Percentiles rank a stretch among this genome's conserved stretches.
Conservation (phyloP, 1,140 invertebrate genomes). For the Berghia stephanieae region DNA sequence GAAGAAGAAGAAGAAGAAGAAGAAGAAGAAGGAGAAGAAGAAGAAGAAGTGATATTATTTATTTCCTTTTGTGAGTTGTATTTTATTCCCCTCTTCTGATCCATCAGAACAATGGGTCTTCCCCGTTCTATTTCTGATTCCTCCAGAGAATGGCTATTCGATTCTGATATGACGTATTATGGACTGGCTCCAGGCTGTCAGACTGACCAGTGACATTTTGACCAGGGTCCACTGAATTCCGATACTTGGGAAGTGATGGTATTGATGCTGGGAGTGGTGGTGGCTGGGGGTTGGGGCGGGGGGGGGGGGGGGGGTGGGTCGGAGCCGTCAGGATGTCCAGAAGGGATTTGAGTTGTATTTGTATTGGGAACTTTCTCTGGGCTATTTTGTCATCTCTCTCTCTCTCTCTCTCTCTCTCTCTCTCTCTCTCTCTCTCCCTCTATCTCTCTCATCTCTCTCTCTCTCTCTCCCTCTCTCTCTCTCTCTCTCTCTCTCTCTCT, state of each 20-base stretch:
- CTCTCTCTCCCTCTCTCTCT: neutral
- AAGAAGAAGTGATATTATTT: neutral
- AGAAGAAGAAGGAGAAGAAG: constrained; percentile 4
- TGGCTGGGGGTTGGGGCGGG: too few relatives aligned
- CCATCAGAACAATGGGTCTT: neutral
- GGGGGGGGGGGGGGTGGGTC: too few relatives aligned
- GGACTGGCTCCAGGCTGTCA: neutral
- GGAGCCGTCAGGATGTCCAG: too few relatives aligned
- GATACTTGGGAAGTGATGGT: too few relatives aligned
- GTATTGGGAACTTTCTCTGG: neutral
- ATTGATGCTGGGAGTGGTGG: too few relatives aligned
- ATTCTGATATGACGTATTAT: neutral
- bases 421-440: neutral
- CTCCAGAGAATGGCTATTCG: neutral
- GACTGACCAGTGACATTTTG: too few relatives aligned
- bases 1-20: neutral
- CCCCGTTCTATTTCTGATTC: neutral
- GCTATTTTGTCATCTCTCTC: constrained; percentile 3
- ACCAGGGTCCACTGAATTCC: too few relatives aligned
- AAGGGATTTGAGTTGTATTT: too few relatives aligned
- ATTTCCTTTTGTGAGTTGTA: neutral
- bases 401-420: neutral
- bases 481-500: constrained; percentile 16
- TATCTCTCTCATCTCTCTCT: too few relatives aligned
- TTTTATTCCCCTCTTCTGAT: neutral